phyloP scores from a whole-genome alignment of 2,113 vertebrate species.

The Loxodonta africana region DNA sequence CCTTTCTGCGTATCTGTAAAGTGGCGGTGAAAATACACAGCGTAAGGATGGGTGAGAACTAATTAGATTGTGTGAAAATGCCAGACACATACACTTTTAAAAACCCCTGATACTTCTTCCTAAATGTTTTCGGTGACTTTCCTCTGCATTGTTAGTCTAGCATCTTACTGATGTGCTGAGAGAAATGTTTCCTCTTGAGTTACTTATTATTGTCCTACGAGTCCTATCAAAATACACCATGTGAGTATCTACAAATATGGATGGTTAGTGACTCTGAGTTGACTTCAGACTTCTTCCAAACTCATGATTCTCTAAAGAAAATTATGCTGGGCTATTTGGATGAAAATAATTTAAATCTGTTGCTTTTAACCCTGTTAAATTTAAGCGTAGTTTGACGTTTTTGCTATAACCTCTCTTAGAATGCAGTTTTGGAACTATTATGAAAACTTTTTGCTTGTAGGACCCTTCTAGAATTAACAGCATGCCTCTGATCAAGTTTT shows the following conservation, averaged over 20 bases:
- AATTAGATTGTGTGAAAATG: constrained; percentile 9
- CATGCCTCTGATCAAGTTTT: background rate
- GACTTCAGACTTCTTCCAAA: constrained; percentile 1
- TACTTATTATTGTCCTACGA: background rate
- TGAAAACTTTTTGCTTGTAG: background rate
- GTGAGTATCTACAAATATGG: constrained; percentile 44
- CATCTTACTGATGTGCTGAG: constrained; percentile 15
- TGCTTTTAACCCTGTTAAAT: constrained; percentile 11
- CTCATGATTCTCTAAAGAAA: constrained; percentile 26
- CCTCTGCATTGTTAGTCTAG: background rate
- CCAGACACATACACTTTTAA: background rate
- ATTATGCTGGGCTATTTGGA: constrained; percentile 10
- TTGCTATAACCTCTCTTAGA: constrained; percentile 14
- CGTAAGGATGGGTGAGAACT: background rate
- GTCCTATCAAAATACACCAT: constrained; percentile 36
- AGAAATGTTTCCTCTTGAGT: constrained; percentile 71
- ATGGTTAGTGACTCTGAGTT: background rate
- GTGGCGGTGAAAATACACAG: background rate
- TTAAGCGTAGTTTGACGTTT: constrained; percentile 8
- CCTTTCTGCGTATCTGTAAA: constrained; percentile 25
- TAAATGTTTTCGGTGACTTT: constrained; percentile 35
- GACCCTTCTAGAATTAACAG: constrained; percentile 17
- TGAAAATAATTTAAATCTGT: constrained; percentile 44
- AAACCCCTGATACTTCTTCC: background rate
- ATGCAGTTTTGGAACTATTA: background rate